A percentile compares a stretch with the other conserved stretches of the same genome.
Evolutionary conservation across 2,888 invertebrate genomes (phyloP).

Genomic region (Chymomyza fuscimana): DNA sequence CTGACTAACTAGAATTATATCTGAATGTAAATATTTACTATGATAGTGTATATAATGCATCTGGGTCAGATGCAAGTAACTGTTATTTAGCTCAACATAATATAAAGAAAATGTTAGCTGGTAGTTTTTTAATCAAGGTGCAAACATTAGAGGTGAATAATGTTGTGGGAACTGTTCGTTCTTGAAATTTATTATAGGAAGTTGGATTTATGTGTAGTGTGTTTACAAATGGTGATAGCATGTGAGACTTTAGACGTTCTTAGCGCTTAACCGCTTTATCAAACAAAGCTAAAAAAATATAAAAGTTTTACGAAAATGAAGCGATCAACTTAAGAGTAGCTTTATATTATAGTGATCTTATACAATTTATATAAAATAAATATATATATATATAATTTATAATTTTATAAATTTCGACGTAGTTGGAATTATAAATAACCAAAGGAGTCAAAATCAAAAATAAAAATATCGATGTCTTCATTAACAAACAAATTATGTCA

Average conservation of each 20-base stretch:
- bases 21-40: slow-evolving; percentile 54
- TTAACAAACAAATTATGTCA: no score
- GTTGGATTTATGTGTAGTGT: neutral
- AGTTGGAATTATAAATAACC: no score
- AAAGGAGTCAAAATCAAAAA: no score
- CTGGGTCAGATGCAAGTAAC: slow-evolving; percentile 48
- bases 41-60: slow-evolving; percentile 43
- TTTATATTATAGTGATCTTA: no score
- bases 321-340: no score
- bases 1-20: slow-evolving; percentile 44
- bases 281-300: no score
- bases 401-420: no score
- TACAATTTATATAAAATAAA: no score
- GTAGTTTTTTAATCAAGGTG: slow-evolving; percentile 8
- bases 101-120: neutral
- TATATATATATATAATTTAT: no score
- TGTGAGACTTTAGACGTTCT: neutral
- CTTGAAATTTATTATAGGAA: neutral
- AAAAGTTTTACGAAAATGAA: no score
- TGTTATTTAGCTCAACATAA: slow-evolving; percentile 5
- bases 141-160: slow-evolving; percentile 39
- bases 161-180: slow-evolving; percentile 38
- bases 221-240: neutral
- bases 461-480: no score
- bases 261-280: no score